Evolutionary conservation across 2,888 invertebrate genomes (phyloP).

Genomic region (Epistrophe grossulariae): DNA sequence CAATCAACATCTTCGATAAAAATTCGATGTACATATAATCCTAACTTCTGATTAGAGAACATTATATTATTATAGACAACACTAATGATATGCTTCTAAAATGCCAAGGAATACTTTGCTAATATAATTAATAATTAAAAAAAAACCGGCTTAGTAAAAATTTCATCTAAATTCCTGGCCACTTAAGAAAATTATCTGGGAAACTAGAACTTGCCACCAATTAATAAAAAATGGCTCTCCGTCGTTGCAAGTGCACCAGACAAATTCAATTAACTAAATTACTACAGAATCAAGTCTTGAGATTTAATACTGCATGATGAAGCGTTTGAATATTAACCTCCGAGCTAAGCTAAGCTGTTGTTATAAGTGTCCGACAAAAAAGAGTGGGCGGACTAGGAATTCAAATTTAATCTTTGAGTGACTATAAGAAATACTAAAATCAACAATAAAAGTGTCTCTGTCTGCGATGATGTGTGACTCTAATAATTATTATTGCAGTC

Average conservation of each 20-base stretch:
- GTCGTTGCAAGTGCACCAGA: conserved; percentile 27
- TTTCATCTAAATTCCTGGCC: conserved; percentile 28
- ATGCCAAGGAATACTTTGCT: background rate
- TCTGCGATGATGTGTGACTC: conserved; percentile 52
- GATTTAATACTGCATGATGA: conserved; percentile 24
- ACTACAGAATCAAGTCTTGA: conserved; percentile 57
- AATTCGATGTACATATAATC: background rate
- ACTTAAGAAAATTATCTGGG: conserved; percentile 52
- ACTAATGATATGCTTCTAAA: background rate
- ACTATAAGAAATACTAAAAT: conserved; percentile 12
- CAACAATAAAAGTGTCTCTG: conserved; percentile 65
- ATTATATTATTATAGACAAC: background rate
- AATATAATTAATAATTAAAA: background rate
- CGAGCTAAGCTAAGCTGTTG: conserved; percentile 29
- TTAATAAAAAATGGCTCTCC: conserved; percentile 13
- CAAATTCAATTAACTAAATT: conserved; percentile 72
- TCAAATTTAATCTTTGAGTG: conserved; percentile 60
- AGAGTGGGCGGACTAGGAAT: conserved; percentile 67
- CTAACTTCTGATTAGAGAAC: background rate
- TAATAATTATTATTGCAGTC: conserved; percentile 59
- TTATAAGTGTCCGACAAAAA: background rate
- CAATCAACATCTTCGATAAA: background rate
- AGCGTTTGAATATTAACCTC: conserved; percentile 45
- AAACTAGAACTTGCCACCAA: conserved; percentile 40
- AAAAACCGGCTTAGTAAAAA: conserved; percentile 10